Percentiles rank a stretch among this genome's conserved stretches.
phyloP scores from a whole-genome alignment of 2,113 vertebrate genomes.

The Genyomyrus donnyi region DNA sequence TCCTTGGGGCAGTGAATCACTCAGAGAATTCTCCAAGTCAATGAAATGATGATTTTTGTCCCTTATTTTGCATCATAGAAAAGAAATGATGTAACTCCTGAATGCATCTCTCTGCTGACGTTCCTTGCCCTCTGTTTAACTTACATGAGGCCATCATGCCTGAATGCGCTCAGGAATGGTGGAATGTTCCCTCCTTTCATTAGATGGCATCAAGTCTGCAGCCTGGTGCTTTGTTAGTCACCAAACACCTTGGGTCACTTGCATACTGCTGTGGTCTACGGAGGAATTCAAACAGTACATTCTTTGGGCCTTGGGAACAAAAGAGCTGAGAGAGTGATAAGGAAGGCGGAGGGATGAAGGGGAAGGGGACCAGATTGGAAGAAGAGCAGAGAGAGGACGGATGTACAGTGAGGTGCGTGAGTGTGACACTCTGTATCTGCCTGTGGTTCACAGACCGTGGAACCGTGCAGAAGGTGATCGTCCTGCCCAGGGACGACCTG shows the following conservation, averaged over 20 bases:
- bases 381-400: background rate
- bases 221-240: slow-evolving; percentile 33
- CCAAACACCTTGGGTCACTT: slow-evolving; percentile 49
- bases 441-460: slow-evolving; percentile 72
- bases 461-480: slow-evolving; percentile 94
- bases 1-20: background rate
- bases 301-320: background rate
- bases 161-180: slow-evolving; percentile 27
- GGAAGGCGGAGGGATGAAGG: background rate
- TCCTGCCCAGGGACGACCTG: slow-evolving; percentile 88
- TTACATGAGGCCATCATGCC: slow-evolving; percentile 20
- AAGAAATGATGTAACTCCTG: background rate
- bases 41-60: background rate
- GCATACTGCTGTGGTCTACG: background rate
- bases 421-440: background rate
- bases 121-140: background rate
- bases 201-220: slow-evolving; percentile 39
- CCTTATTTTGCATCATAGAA: background rate
- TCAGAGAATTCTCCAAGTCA: background rate
- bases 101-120: background rate
- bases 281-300: background rate
- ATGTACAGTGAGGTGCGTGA: background rate
- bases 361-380: background rate
- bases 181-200: slow-evolving; percentile 49
- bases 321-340: background rate